Evolutionary conservation across 53 echinoderm and acorn worm species (phyloP), one percentile per base, ranked within the genome.

Genomic region (Paracentrotus lividus): DNA sequence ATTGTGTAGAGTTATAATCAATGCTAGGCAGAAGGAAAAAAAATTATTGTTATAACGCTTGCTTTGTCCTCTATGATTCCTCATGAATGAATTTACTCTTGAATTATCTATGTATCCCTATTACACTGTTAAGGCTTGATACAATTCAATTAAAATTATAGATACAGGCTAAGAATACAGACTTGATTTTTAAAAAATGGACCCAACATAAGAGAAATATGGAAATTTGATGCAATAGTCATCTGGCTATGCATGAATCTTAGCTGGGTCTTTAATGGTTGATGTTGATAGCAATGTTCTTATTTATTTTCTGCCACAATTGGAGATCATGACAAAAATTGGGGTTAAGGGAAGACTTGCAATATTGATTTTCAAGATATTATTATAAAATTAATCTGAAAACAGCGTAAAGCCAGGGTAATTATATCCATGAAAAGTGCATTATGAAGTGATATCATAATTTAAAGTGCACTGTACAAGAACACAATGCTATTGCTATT

Each of bases 1-100:
- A 44, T 81, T 47, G 81, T 81, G 81, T 81, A 81, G 81, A 81
- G 81, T 81, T 26, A 81, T 47, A 24, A 81, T 47, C 81, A 81
- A 81, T 81, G 49, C 81, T 81, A 45, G 47, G 81, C 81, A 49
- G n/a, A 42, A n/a, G 8, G 0, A 31, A 60, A 40, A 40, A 45
- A 81, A 81, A 47, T n/a, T n/a, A n/a, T 18, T 44, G 47, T 81
- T 26, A 81, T 47, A 47, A 44, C 10, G 81, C 44, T 81, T 47
- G 81, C 47, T 81, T 47, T 44, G 44, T 47, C 27, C 81, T 49
- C 14, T 26, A 47, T 81, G n/a, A 81, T 26, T 81, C 47, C 47
- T 81, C 47, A 38, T 72, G 38, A 72, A 72, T 40, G 36, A 72
- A 72, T 72, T 72, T 72, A 81, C 26, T 81, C 81, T 47, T 81